phyloP scores from a whole-genome alignment of 2,888 invertebrate species.

The Barypeithes pellucidus region DNA sequence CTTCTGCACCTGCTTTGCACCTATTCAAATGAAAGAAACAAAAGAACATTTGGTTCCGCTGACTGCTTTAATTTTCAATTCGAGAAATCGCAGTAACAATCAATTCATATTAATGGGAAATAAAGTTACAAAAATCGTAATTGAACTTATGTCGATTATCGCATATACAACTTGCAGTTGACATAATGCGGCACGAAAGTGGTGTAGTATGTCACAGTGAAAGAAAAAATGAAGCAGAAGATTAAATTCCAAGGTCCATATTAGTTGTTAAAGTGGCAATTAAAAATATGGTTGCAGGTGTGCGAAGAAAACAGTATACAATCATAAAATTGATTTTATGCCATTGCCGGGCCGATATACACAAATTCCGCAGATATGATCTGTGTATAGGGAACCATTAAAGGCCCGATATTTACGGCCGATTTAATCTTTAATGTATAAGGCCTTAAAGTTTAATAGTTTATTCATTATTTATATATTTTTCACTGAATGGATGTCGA shows the following conservation, averaged over 20 bases:
- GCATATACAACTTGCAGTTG: constrained; percentile 33
- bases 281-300: constrained; percentile 67
- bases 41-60: constrained; percentile 7
- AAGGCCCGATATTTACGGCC: constrained; percentile 65
- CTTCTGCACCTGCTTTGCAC: too few species aligned
- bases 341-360: constrained; percentile 59
- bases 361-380: constrained; percentile 68
- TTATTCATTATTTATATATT: constrained; percentile 63
- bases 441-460: constrained; percentile 67
- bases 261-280: constrained; percentile 65
- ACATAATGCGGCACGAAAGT: constrained; percentile 47
- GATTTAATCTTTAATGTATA: constrained; percentile 68
- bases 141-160: constrained; percentile 39
- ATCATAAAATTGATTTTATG: constrained; percentile 68
- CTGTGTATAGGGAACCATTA: constrained; percentile 63
- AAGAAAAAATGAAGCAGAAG: constrained; percentile 45
- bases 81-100: constrained; percentile 29
- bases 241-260: constrained; percentile 57
- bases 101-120: constrained; percentile 46
- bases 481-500: constrained; percentile 47
- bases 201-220: constrained; percentile 47
- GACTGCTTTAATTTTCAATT: constrained; percentile 25
- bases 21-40: not conserved
- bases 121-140: constrained; percentile 40
- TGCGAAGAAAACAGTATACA: constrained; percentile 64